These are phyloP conservation scores for Megaceryle maxima DNA, from an alignment of 2,113 vertebrate genomes.

Conservation along the genomic window DNA sequence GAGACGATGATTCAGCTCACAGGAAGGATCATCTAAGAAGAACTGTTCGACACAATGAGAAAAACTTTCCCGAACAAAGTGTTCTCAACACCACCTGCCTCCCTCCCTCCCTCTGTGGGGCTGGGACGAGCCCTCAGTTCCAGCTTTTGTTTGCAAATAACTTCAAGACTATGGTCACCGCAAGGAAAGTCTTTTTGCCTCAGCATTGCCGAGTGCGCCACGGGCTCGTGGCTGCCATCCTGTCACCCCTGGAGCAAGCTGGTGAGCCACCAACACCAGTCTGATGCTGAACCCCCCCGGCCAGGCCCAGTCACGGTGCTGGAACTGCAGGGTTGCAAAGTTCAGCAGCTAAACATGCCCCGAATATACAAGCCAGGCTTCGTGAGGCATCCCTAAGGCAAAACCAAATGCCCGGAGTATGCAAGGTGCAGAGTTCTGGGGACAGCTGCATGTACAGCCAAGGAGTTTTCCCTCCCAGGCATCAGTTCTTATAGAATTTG, in stretches of 20 bases:
- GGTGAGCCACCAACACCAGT: not conserved
- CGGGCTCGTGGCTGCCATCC: not conserved
- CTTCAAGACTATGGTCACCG: not conserved
- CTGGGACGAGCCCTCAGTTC: not conserved
- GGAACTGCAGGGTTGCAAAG: not conserved
- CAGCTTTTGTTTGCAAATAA: not conserved
- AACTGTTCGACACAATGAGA: conserved; percentile 57
- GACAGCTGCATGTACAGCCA: not conserved
- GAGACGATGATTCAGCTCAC: conserved; percentile 61
- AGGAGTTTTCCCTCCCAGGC: not conserved
- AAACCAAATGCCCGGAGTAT: not conserved
- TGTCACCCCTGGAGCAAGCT: not conserved
- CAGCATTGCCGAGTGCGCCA: accelerated
- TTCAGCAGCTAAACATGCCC: no score
- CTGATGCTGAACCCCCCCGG: accelerated
- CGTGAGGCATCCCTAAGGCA: not conserved
- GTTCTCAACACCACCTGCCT: conserved; percentile 32
- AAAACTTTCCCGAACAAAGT: conserved; percentile 64
- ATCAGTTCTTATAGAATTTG: not conserved
- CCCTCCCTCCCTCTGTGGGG: not conserved
- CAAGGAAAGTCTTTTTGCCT: not conserved
- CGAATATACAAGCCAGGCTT: not conserved
- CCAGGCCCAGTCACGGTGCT: not conserved
- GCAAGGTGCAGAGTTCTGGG: not conserved
- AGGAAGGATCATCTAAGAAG: conserved; percentile 61